A percentile compares a stretch with the other conserved stretches of the same genome.
Evolutionary conservation across 2,888 invertebrate species (phyloP).

Genomic region (Callosobruchus maculatus): DNA sequence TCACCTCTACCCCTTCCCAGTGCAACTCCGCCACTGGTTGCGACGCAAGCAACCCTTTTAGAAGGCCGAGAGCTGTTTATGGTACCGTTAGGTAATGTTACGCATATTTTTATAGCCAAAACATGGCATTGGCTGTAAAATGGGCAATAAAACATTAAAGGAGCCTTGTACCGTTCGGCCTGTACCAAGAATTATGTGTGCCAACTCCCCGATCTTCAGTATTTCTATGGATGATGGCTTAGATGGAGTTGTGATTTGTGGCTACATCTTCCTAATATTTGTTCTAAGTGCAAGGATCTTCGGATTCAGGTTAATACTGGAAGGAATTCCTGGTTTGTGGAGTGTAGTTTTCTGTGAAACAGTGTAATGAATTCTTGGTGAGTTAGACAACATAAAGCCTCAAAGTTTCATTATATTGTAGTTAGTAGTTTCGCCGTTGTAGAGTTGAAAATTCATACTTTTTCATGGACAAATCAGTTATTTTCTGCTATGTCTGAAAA

Average conservation of each 20-base stretch:
- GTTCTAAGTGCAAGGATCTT: not conserved
- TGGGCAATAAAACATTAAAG: constrained; percentile 44
- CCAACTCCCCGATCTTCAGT: not conserved
- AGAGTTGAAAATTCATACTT: no score
- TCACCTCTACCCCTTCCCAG: no score
- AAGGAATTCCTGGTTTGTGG: not conserved
- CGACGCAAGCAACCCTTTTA: not conserved
- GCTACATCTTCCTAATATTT: not conserved
- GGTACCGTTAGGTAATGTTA: constrained; percentile 43
- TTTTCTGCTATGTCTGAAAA: no score
- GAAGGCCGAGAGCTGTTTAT: not conserved
- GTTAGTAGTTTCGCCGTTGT: no score
- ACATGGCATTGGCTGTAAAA: constrained; percentile 44
- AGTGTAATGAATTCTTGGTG: no score
- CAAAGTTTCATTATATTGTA: no score
- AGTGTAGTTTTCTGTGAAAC: not conserved
- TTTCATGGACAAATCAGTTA: no score
- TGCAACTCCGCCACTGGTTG: not conserved
- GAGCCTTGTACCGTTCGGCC: constrained; percentile 37
- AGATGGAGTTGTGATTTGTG: not conserved
- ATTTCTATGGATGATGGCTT: not conserved
- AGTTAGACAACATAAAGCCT: not conserved
- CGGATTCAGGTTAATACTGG: not conserved
- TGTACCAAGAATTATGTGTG: not conserved
- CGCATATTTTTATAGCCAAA: constrained; percentile 46